Evolutionary conservation across 1,140 invertebrate species (phyloP), one percentile per base, ranked within the genome.

Genomic region (Drosophila kurseongensis): DNA sequence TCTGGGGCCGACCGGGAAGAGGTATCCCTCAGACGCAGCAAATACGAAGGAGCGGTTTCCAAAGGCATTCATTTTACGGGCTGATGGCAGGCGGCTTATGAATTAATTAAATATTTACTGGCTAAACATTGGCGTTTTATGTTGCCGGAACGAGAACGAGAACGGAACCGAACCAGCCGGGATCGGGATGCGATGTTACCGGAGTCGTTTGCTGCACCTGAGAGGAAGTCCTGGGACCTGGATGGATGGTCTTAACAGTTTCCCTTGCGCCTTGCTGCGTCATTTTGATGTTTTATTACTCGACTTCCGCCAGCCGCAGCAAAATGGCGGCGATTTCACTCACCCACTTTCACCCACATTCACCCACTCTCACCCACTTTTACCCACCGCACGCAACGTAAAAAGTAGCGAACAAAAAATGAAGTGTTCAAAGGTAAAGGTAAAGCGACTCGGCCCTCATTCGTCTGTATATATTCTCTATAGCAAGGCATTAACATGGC

Each of bases 291-390:
- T 89, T 91, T 82, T 88, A 89, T 91, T 81, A 91, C 84, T 60
- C 65, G 77, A 93, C 92, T 93, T 94, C 83, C 93, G 93, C 35
- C 41, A 66, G 60, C 75, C 56, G 50, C 71, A 88, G 73, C 42
- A 59, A 60, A 63, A 82, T 66, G 52, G 59, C 47, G 44, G 40
- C 47, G 13, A 13, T 32, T 32, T 32, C 27, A 27, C 27, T 47
- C 52, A 14, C 59, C 57, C 36, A 8, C 47, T 42, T 50, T 55
- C 41, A 16, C 48, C 57, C 36, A 8, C 47, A 40, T 50, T 55
- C 41, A 16, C 48, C 60, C 52, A 55, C 68, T 48, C 18, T 18
- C 18, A 18, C 18, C 60, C 52, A 55, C 63, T 48, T 52, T 54
- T 36, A 32, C 41, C 60, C 41, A 23, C 32, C 57, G 40, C 48